These are phyloP conservation scores for Stenichneumon culpator DNA, from an alignment of 2,888 invertebrate species.

Conservation along the genomic window DNA sequence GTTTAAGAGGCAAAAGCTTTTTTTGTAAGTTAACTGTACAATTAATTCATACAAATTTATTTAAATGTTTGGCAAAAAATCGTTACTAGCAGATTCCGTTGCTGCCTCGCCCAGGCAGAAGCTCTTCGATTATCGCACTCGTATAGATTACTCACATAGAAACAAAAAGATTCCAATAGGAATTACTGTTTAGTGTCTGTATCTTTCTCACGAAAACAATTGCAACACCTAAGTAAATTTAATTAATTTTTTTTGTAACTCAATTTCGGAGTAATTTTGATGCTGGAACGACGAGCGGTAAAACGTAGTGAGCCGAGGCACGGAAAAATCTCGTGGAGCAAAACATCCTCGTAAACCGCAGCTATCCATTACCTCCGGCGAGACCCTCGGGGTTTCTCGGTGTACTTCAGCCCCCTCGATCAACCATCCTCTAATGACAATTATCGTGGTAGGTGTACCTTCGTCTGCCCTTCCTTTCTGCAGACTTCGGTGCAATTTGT, in stretches of 20 bases:
- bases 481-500: constrained; percentile 2
- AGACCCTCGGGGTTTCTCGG: constrained; percentile 40
- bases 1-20: background rate
- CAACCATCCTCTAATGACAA: constrained; percentile 43
- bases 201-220: background rate
- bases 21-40: background rate
- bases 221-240: background rate
- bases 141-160: background rate
- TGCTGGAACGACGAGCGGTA: constrained; percentile 17
- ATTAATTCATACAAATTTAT: background rate
- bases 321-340: constrained; percentile 49
- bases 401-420: constrained; percentile 26
- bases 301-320: constrained; percentile 48
- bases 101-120: constrained; percentile 39
- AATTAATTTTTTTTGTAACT: background rate
- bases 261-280: background rate
- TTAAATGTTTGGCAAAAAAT: constrained; percentile 25
- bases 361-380: constrained; percentile 53
- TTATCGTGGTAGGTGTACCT: constrained; percentile 47
- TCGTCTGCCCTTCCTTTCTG: background rate
- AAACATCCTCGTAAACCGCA: constrained; percentile 60
- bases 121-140: constrained; percentile 35
- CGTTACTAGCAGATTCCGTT: constrained; percentile 44
- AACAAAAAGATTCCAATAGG: background rate
- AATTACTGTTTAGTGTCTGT: too few species aligned